A percentile compares a stretch with the other conserved stretches of the same genome.
Evolutionary conservation across 1,140 invertebrate species (phyloP).

Genomic region (Zaprionus kolodkinae): DNA sequence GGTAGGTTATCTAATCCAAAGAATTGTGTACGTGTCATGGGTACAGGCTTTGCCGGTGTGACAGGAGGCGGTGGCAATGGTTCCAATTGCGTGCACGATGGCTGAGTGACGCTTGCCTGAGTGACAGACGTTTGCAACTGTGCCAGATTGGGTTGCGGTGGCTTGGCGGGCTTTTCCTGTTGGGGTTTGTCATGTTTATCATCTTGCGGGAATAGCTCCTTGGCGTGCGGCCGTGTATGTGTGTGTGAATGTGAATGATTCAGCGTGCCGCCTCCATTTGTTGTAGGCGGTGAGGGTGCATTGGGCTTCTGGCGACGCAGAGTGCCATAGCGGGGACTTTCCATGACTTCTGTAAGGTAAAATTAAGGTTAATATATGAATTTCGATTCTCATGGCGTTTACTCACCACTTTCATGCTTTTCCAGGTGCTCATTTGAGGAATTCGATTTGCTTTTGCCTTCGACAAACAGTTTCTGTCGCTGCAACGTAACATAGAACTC

Average conservation of each 20-base stretch:
- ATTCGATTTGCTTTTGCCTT: constrained; percentile 80
- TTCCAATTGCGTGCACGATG: constrained; percentile 55
- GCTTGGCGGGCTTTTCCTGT: constrained; percentile 74
- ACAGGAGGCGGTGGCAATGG: constrained; percentile 56
- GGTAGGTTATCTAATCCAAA: constrained; percentile 78
- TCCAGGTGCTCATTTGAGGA: constrained; percentile 80
- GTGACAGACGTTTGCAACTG: constrained; percentile 38
- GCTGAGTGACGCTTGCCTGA: constrained; percentile 21
- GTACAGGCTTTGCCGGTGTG: constrained; percentile 77
- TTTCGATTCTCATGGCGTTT: not conserved
- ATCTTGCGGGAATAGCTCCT: constrained; percentile 69
- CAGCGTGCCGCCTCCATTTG: constrained; percentile 62
- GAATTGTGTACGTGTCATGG: constrained; percentile 81
- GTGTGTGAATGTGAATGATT: constrained; percentile 46
- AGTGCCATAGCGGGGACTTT: constrained; percentile 80
- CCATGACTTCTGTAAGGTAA: constrained; percentile 60
- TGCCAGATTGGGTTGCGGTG: constrained; percentile 72
- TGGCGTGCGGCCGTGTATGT: constrained; percentile 61
- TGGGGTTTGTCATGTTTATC: constrained; percentile 40
- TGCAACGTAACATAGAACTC: constrained; percentile 84
- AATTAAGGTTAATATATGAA: not conserved
- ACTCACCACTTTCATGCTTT: constrained; percentile 73
- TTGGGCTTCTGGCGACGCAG: constrained; percentile 72
- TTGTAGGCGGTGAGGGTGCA: constrained; percentile 74
- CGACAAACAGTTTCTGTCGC: constrained; percentile 69